Percentiles rank a stretch among this genome's conserved stretches.
Evolutionary conservation across 2,888 invertebrate genomes (phyloP).

Genomic region (Campopleginae sp.): DNA sequence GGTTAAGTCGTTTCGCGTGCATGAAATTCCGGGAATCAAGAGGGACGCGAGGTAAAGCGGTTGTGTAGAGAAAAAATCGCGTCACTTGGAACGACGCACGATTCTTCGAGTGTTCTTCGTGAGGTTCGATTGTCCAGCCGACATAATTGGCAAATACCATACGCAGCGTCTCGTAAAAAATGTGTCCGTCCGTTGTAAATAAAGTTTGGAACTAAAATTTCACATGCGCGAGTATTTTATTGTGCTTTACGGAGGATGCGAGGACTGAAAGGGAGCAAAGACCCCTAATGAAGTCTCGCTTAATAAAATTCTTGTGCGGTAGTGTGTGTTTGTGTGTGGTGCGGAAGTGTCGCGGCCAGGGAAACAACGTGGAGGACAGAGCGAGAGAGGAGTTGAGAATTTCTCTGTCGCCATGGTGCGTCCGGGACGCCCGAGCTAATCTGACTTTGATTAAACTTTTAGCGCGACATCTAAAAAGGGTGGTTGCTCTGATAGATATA

Average conservation of each 20-base stretch:
- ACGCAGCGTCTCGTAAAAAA: conserved; percentile 70
- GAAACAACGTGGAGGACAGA: conserved; percentile 9
- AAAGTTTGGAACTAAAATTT: conserved; percentile 76
- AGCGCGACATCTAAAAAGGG: conserved; percentile 81
- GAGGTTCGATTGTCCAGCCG: conserved; percentile 27
- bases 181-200: conserved; percentile 72
- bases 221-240: conserved; percentile 37
- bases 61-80: neutral
- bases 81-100: neutral
- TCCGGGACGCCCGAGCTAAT: conserved; percentile 76
- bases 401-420: conserved; percentile 57
- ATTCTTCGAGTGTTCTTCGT: conserved; percentile 23
- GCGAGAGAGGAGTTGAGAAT: conserved; percentile 19
- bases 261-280: conserved; percentile 18
- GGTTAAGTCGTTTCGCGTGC: neutral
- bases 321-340: conserved; percentile 44
- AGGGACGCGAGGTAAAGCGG: neutral
- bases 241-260: conserved; percentile 13
- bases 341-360: conserved; percentile 20
- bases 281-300: conserved; percentile 80
- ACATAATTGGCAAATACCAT: conserved; percentile 48
- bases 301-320: conserved; percentile 78
- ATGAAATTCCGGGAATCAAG: neutral
- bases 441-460: conserved; percentile 84
- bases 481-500: conserved; percentile 65